Evolutionary conservation across 2,888 invertebrate species (phyloP).

Genomic region (Apotomis capreana): DNA sequence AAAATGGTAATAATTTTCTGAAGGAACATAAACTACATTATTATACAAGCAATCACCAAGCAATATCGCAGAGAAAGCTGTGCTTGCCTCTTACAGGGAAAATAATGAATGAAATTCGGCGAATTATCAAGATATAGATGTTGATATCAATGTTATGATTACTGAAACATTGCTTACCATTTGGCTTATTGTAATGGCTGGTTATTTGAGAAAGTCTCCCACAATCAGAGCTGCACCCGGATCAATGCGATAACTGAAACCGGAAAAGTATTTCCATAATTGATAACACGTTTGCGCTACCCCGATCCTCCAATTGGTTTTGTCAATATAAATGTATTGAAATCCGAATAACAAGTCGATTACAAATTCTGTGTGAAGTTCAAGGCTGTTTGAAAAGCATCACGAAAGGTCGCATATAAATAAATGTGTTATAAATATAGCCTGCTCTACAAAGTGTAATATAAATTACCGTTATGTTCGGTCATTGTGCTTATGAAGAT

Average conservation of each 20-base stretch:
- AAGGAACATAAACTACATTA: background rate
- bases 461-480: conserved; percentile 45
- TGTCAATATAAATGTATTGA: conserved; percentile 45
- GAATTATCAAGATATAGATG: background rate
- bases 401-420: conserved; percentile 43
- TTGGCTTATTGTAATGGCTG: conserved; percentile 50
- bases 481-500: conserved; percentile 31
- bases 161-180: conserved; percentile 50
- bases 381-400: conserved; percentile 28
- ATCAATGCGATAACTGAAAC: conserved; percentile 51
- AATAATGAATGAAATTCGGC: background rate
- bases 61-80: background rate
- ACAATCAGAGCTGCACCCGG: conserved; percentile 46
- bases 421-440: conserved; percentile 43
- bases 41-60: background rate
- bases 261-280: conserved; percentile 50
- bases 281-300: conserved; percentile 46
- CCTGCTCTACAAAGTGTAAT: conserved; percentile 38
- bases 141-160: conserved; percentile 28
- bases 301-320: conserved; percentile 52
- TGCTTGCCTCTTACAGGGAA: background rate
- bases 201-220: conserved; percentile 45
- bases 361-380: conserved; percentile 19
- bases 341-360: conserved; percentile 1
- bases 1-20: no score